Evolutionary conservation across 2,888 invertebrate species (phyloP), one percentile per base, ranked within the genome.

Genomic region (Acrocera orbiculus): DNA sequence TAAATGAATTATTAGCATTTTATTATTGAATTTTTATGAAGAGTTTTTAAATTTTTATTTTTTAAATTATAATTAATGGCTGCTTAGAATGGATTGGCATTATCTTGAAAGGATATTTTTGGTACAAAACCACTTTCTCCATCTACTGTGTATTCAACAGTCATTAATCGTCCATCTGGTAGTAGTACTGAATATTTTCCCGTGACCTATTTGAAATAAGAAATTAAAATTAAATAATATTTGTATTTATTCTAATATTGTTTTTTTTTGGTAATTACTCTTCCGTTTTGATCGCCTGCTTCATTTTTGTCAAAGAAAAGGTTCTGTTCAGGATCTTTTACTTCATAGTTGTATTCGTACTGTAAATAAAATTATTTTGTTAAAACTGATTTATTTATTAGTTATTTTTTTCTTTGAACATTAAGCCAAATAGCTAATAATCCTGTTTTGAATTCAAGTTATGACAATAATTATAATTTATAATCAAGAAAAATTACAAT

Each of bases 291-390:
- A 45, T 75, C 74, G 3, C 73, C 75, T 19, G 61, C 56, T 60
- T 77, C 76, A 45, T 71, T 72, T 40, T 75, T 73, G 8, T 76
- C 76, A 54, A 72, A 76, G 59, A 66, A 75, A 28, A 73, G 66
- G 36, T 68, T 63, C 43, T 73, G 73, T 46, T 73, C 72, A 43
- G 69, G 66, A 51, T 76, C 76, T 51, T 76, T 74, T 16, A 79
- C 77, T 56, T 75, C 74, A 55, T 76, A 79, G 56, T 75, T 67
- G 58, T 72, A 77, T 53, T 75, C 70, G 48, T 76, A 77, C 78
- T 78, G 63, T 38, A 58, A n/a, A n/a, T n/a, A n/a, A n/a, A n/a
- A n/a, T n/a, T n/a, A n/a, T n/a, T n/a, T n/a, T n/a, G n/a, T n/a
- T n/a, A n/a, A n/a, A n/a, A n/a, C n/a, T n/a, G n/a, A n/a, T n/a